Conservation (phyloP, 2,113 vertebrate species). For the Thamnophis sirtalis region DNA sequence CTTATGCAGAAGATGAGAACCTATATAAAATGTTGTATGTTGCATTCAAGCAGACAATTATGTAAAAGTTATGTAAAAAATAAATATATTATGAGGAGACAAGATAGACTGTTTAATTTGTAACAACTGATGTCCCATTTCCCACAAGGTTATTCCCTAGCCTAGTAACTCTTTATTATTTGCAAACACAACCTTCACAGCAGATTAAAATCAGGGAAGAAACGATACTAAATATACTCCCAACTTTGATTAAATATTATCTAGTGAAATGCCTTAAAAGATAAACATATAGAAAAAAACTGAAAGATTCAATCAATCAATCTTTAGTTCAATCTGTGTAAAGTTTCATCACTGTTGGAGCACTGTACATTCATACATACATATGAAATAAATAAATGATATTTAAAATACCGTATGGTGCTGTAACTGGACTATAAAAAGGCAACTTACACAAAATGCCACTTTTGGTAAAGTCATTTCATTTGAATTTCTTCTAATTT, state of each 20-base stretch:
- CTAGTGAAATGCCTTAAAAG: not conserved
- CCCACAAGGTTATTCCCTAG: conserved; percentile 23
- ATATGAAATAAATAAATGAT: not conserved
- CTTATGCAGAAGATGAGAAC: not conserved
- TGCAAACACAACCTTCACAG: conserved; percentile 8
- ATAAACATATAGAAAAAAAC: not conserved
- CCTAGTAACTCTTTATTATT: conserved; percentile 13
- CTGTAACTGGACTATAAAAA: not conserved
- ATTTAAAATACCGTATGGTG: not conserved
- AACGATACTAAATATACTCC: not conserved
- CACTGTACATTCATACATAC: not conserved
- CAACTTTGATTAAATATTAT: not conserved
- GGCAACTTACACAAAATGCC: not conserved
- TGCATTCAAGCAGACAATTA: not conserved
- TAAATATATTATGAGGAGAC: not conserved
- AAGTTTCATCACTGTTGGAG: not conserved
- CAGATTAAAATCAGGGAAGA: not conserved
- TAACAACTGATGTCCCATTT: conserved; percentile 8
- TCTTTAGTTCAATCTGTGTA: not conserved
- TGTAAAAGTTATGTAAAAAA: not conserved
- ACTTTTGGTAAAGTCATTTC: conserved; percentile 8
- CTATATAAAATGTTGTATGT: not conserved
- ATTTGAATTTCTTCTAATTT: not conserved
- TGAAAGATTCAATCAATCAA: not conserved
- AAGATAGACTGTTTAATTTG: not conserved